A percentile compares a stretch with the other conserved stretches of the same genome.
Conservation (phyloP, 2,888 invertebrate species). For the Baccha elongata region DNA sequence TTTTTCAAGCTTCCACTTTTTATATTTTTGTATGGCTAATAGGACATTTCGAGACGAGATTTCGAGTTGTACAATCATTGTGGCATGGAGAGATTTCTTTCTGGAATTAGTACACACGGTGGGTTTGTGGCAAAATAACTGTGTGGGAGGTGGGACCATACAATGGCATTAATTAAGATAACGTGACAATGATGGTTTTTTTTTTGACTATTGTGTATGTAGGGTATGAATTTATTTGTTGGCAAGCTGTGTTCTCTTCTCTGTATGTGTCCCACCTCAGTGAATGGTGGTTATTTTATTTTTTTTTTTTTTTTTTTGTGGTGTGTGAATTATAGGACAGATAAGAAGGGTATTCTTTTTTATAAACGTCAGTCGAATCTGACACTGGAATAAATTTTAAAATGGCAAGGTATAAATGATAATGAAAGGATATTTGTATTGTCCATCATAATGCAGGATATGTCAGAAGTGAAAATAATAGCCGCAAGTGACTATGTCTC, state of each 20-base stretch:
- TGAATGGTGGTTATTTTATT: slow-evolving; percentile 26
- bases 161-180: slow-evolving; percentile 74
- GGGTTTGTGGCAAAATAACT: not conserved
- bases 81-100: slow-evolving; percentile 70
- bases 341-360: slow-evolving; percentile 47
- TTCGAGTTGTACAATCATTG: slow-evolving; percentile 64
- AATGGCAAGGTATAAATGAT: slow-evolving; percentile 43
- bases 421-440: slow-evolving; percentile 52
- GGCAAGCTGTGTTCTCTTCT: slow-evolving; percentile 27
- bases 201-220: slow-evolving; percentile 49
- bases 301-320: not conserved
- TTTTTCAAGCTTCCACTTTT: slow-evolving; percentile 32
- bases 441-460: slow-evolving; percentile 31
- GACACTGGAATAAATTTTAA: slow-evolving; percentile 34
- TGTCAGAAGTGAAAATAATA: slow-evolving; percentile 31
- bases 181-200: slow-evolving; percentile 72
- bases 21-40: slow-evolving; percentile 43
- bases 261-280: slow-evolving; percentile 25
- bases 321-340: slow-evolving; percentile 52
- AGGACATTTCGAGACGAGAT: slow-evolving; percentile 70
- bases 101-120: slow-evolving; percentile 39
- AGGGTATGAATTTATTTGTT: slow-evolving; percentile 9
- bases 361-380: slow-evolving; percentile 3
- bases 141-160: slow-evolving; percentile 6
- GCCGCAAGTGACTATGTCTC: slow-evolving; percentile 1